Percentiles rank a stretch among this genome's conserved stretches.
These are phyloP conservation scores for Ctenomys sociabilis DNA, from an alignment of 2,113 vertebrate species.

Conservation along the genomic window DNA sequence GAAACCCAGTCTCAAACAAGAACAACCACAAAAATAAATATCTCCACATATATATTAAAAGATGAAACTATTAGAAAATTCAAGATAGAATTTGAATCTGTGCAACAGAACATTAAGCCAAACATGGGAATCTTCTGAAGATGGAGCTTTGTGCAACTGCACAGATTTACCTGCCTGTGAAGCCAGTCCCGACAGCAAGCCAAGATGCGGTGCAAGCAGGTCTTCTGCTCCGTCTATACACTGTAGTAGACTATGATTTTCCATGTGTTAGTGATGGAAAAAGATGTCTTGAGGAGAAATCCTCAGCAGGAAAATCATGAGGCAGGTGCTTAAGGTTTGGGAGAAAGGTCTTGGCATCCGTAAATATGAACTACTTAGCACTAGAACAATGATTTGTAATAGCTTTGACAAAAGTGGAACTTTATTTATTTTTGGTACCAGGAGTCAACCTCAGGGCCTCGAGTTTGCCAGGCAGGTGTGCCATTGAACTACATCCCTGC, in stretches of 20 bases:
- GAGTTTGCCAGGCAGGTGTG: neutral
- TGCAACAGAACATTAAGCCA: neutral
- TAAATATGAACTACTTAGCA: neutral
- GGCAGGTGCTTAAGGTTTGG: neutral
- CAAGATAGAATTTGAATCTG: neutral
- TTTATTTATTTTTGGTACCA: neutral
- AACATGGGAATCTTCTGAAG: neutral
- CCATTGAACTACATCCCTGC: neutral
- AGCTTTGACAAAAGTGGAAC: neutral
- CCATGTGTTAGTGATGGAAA: neutral
- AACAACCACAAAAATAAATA: neutral
- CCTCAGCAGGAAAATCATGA: neutral
- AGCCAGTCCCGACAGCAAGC: neutral
- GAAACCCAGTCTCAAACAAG: neutral
- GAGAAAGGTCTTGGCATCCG: neutral
- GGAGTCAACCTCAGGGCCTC: neutral
- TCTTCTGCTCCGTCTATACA: neutral
- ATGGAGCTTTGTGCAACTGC: neutral
- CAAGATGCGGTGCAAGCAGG: neutral
- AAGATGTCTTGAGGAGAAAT: neutral
- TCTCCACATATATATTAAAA: neutral
- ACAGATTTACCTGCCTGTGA: neutral
- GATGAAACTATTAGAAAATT: conserved; percentile 22
- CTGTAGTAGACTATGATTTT: neutral
- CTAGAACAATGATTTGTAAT: neutral